phyloP scores from a whole-genome alignment of 2,888 invertebrate species.

The Encarsia formosa region DNA sequence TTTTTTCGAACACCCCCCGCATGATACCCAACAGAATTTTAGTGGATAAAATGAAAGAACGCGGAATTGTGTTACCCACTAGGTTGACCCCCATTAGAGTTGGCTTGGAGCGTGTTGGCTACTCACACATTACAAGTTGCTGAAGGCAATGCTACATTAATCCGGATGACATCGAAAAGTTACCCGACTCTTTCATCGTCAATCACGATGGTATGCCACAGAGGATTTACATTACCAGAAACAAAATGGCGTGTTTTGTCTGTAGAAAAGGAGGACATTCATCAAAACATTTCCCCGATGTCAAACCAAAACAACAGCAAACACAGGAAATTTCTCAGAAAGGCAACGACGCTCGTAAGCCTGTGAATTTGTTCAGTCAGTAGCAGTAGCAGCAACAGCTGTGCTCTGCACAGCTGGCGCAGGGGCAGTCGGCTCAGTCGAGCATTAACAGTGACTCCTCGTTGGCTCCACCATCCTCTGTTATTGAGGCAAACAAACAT shows the following conservation, averaged over 20 bases:
- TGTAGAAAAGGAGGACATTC: not conserved
- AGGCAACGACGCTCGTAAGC: no score
- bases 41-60: not conserved
- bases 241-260: not conserved
- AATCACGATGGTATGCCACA: not conserved
- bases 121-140: no score
- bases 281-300: not conserved
- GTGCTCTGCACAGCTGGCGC: not conserved
- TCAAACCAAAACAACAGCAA: no score
- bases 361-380: no score
- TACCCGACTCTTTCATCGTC: not conserved
- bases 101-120: not conserved
- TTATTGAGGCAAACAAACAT: no score
- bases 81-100: not conserved
- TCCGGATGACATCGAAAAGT: not conserved
- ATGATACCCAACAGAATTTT: no score
- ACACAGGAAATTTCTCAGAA: no score
- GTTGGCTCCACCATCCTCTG: not conserved
- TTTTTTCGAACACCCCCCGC: no score
- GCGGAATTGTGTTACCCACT: not conserved
- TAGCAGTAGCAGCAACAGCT: not conserved
- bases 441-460: not conserved
- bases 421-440: not conserved
- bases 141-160: no score
- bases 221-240: not conserved